phyloP scores from a whole-genome alignment of 2,888 invertebrate genomes.

The Chrysolina haemoptera region DNA sequence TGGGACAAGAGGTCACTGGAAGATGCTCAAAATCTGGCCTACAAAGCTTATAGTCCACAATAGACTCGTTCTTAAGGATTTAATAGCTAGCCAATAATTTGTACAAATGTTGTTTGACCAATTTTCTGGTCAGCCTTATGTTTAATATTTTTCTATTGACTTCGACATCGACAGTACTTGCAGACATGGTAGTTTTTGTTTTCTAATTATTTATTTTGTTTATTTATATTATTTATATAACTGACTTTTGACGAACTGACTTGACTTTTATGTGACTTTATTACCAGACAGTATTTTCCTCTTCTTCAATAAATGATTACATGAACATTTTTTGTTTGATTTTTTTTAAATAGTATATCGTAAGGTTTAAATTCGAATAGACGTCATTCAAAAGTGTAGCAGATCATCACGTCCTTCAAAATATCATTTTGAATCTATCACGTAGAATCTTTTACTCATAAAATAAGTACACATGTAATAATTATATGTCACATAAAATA shows the following conservation, averaged over 20 bases:
- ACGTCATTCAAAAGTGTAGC: too few relatives aligned
- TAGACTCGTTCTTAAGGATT: constrained; percentile 55
- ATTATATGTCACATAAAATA: too few relatives aligned
- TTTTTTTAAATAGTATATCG: neutral
- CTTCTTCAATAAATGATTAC: constrained; percentile 40
- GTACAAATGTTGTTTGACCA: constrained; percentile 59
- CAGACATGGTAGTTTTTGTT: constrained; percentile 35
- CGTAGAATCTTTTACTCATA: too few relatives aligned
- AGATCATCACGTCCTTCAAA: too few relatives aligned
- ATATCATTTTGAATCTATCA: too few relatives aligned
- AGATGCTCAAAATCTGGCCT: constrained; percentile 79
- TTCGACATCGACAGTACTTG: constrained; percentile 36
- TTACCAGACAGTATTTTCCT: constrained; percentile 39
- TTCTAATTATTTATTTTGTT: constrained; percentile 38
- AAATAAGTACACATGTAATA: too few relatives aligned
- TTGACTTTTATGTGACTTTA: constrained; percentile 19
- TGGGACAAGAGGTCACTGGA: constrained; percentile 82
- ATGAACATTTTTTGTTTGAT: neutral
- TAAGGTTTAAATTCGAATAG: too few relatives aligned
- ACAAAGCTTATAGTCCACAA: constrained; percentile 76
- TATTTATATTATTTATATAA: constrained; percentile 43
- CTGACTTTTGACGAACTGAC: constrained; percentile 24
- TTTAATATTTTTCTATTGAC: constrained; percentile 36
- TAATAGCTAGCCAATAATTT: constrained; percentile 47
- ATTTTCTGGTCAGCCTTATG: constrained; percentile 56